phyloP scores from a whole-genome alignment of 30 jellyfish, hydroid and myxozoan genomes.

The Catostylus mosaicus region DNA sequence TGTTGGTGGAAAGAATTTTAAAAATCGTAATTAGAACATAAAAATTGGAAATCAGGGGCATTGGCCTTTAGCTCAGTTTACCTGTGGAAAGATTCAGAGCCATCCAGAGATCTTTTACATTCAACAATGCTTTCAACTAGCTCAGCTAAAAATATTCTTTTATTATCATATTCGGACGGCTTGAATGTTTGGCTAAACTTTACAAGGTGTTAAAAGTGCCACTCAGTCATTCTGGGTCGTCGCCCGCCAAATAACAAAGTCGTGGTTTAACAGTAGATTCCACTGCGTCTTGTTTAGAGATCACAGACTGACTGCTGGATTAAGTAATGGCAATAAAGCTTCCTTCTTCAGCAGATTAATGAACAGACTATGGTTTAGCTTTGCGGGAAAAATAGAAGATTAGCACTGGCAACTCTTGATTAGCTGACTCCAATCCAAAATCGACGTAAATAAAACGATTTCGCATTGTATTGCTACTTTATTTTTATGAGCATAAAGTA shows the following conservation, averaged over 20 bases:
- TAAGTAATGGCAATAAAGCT: neutral
- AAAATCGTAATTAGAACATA: too few relatives aligned
- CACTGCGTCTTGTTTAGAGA: neutral
- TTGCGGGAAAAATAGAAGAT: neutral
- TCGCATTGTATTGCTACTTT: too few relatives aligned
- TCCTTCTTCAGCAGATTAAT: neutral
- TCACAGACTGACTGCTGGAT: neutral
- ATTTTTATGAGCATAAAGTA: too few relatives aligned
- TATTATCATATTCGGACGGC: too few relatives aligned
- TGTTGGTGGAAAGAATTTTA: too few relatives aligned
- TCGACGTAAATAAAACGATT: neutral
- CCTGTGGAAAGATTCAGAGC: too few relatives aligned
- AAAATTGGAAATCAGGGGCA: too few relatives aligned
- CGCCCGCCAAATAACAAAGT: neutral
- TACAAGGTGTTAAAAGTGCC: neutral
- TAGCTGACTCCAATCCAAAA: neutral
- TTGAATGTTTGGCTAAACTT: too few relatives aligned
- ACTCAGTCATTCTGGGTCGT: neutral
- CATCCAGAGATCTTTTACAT: too few relatives aligned
- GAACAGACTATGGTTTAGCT: neutral
- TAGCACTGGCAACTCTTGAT: neutral
- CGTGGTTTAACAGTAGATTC: neutral
- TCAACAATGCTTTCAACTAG: too few relatives aligned
- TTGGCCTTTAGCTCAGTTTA: too few relatives aligned
- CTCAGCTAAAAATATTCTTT: too few relatives aligned